These are phyloP conservation scores for Orycteropus afer DNA, from an alignment of 2,113 vertebrate genomes.

Conservation along the genomic window DNA sequence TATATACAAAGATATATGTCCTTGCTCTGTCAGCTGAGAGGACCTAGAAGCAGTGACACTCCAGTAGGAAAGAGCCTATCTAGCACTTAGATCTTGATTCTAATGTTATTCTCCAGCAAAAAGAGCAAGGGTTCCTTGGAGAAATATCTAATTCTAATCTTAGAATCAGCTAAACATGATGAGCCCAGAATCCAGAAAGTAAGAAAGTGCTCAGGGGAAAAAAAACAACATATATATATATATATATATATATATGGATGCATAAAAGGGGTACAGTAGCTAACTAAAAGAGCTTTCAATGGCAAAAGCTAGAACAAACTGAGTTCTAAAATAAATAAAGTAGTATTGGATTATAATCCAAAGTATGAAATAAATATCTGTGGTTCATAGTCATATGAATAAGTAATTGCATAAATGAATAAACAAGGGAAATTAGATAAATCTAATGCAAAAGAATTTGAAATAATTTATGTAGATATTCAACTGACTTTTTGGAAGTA, in stretches of 20 bases:
- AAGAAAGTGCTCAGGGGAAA: neutral
- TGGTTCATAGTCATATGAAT: neutral
- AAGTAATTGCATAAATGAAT: neutral
- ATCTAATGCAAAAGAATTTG: neutral
- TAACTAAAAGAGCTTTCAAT: neutral
- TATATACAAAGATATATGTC: neutral
- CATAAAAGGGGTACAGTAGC: neutral
- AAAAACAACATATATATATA: neutral
- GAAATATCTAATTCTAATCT: neutral
- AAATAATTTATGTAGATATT: no score
- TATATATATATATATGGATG: no score
- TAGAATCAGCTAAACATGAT: neutral
- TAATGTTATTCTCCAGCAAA: conserved; percentile 25
- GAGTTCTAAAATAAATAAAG: neutral
- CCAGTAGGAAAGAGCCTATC: neutral
- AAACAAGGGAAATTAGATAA: neutral
- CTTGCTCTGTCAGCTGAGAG: neutral
- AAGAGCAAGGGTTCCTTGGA: neutral
- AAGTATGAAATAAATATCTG: no score
- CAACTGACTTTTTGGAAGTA: no score
- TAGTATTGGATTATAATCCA: no score
- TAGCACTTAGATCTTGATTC: neutral
- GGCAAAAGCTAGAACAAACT: neutral
- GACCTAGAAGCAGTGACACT: neutral
- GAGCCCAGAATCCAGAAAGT: neutral